These are phyloP conservation scores for Drosophila nasuta DNA, from an alignment of 1,140 invertebrate species.

Conservation along the genomic window DNA sequence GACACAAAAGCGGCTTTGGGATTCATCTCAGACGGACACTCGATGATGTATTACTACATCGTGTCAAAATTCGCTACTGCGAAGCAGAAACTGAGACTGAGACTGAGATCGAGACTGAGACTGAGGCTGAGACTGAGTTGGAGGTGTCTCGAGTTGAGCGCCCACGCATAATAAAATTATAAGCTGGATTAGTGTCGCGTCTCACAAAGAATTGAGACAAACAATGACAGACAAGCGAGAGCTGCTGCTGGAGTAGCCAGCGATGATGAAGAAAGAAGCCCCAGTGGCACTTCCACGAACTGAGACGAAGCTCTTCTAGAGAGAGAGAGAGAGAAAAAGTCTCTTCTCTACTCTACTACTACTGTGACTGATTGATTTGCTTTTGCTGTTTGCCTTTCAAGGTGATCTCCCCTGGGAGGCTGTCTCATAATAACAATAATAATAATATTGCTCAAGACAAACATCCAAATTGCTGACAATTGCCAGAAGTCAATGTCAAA, in stretches of 20 bases:
- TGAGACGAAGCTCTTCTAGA: neutral
- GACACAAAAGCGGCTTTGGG: constrained; percentile 55
- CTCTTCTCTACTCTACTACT: constrained; percentile 16
- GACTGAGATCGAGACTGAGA: no score
- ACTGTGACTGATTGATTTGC: constrained; percentile 77
- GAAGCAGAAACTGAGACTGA: neutral
- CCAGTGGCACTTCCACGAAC: constrained; percentile 37
- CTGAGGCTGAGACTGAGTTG: neutral
- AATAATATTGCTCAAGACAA: neutral
- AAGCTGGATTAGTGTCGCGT: constrained; percentile 78
- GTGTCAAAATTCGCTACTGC: constrained; percentile 70
- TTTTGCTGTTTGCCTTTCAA: constrained; percentile 45
- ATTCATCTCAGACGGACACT: constrained; percentile 28
- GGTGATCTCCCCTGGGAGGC: constrained; percentile 55
- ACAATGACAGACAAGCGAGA: constrained; percentile 66
- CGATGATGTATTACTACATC: constrained; percentile 66
- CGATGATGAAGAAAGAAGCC: neutral
- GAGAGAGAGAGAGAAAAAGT: no score
- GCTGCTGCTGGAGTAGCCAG: constrained; percentile 4
- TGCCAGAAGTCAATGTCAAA: constrained; percentile 4
- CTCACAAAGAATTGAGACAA: constrained; percentile 68
- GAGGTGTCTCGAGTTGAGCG: neutral
- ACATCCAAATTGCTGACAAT: constrained; percentile 35
- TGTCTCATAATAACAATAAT: constrained; percentile 14
- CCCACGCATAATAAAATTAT: constrained; percentile 77